Percentiles rank a stretch among this genome's conserved stretches.
These are phyloP conservation scores for Cecropterus lyciades DNA, from an alignment of 1,140 invertebrate genomes.

Conservation along the genomic window DNA sequence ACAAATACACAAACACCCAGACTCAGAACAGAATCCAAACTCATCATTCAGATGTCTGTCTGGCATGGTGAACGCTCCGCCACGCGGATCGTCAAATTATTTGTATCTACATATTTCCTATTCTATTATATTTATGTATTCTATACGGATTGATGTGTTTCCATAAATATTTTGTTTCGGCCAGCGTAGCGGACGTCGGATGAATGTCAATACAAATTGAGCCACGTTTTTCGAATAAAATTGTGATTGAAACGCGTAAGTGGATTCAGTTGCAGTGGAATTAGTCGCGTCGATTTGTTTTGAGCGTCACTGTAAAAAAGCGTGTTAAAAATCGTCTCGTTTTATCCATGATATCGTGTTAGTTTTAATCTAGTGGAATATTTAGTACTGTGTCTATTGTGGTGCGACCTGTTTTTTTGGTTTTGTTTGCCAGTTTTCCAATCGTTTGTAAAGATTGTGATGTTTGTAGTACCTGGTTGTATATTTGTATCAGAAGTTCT, in stretches of 20 bases:
- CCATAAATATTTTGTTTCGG: conserved; percentile 1
- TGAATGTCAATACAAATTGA: conserved; percentile 34
- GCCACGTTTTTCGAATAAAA: conserved; percentile 32
- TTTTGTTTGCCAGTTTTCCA: too few relatives aligned
- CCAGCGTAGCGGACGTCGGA: conserved; percentile 5
- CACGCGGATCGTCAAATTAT: not conserved
- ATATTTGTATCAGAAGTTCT: not conserved
- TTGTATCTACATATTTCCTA: too few relatives aligned
- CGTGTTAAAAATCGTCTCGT: too few relatives aligned
- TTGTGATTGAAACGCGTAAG: conserved; percentile 34
- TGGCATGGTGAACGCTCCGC: too few relatives aligned
- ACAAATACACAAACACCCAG: too few relatives aligned
- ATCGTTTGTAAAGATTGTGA: too few relatives aligned
- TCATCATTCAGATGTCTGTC: not conserved
- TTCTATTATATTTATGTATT: not conserved
- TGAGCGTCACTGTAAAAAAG: conserved; percentile 18
- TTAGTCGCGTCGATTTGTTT: conserved; percentile 30
- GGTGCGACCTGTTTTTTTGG: too few relatives aligned
- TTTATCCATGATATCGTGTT: conserved; percentile 10
- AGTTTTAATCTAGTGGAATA: not conserved
- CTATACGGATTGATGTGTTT: not conserved
- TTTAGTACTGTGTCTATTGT: too few relatives aligned
- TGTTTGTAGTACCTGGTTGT: too few relatives aligned
- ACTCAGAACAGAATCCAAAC: too few relatives aligned
- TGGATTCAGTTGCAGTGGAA: conserved; percentile 33